phyloP scores from a whole-genome alignment of 2,888 invertebrate species.

The Ennomos fuscantarius region DNA sequence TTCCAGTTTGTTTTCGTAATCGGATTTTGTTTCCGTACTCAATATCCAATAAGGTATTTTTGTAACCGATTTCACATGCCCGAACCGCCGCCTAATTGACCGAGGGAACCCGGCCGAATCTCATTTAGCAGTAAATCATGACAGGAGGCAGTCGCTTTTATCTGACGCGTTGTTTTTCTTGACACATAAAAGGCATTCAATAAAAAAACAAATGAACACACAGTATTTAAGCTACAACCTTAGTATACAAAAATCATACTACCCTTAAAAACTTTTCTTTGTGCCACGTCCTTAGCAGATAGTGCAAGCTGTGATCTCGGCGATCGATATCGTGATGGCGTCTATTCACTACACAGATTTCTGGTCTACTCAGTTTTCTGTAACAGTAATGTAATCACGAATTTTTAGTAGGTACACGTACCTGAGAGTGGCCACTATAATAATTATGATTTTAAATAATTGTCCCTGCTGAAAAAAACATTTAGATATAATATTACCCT shows the following conservation, averaged over 20 bases:
- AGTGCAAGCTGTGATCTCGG: no score
- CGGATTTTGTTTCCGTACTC: constrained; percentile 27
- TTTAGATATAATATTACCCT: no score
- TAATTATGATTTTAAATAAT: no score
- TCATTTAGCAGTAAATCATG: constrained; percentile 55
- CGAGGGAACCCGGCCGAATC: constrained; percentile 47
- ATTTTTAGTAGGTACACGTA: no score
- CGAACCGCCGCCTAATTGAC: constrained; percentile 40
- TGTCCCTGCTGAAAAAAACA: no score
- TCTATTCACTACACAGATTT: no score
- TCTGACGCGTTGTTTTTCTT: constrained; percentile 61
- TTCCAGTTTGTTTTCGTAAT: constrained; percentile 22
- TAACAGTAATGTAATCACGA: no score
- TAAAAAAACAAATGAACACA: constrained; percentile 17
- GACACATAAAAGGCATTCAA: constrained; percentile 27
- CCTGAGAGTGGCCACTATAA: no score
- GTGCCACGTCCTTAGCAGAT: no score
- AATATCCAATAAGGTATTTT: constrained; percentile 32
- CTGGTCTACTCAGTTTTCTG: no score
- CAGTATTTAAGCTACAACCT: constrained; percentile 16
- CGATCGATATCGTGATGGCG: no score
- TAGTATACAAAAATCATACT: neutral
- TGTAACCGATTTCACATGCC: constrained; percentile 35
- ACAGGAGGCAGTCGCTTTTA: constrained; percentile 55
- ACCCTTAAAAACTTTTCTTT: no score